A percentile compares a stretch with the other conserved stretches of the same genome.
These are phyloP conservation scores for Sebastolobus altivelis DNA, from an alignment of 2,797 vertebrate species.

Conservation along the genomic window DNA sequence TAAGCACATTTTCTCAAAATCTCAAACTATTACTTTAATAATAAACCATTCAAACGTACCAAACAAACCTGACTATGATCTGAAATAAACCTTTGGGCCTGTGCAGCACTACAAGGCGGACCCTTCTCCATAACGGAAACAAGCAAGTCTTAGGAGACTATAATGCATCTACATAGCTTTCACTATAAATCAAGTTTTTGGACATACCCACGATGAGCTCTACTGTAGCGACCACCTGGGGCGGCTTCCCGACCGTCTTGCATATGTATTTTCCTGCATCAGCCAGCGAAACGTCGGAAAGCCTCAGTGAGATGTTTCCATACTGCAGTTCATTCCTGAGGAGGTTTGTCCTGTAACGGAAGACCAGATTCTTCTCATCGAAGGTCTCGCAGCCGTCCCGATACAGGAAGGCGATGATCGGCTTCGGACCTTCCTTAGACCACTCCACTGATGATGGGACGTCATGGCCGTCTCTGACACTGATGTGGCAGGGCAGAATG, in stretches of 20 bases:
- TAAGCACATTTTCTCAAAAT: too few species aligned
- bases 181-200: rapidly evolving
- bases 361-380: conserved; percentile 1
- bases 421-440: neutral
- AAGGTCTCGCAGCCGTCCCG: conserved; percentile 29
- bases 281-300: neutral
- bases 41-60: too few species aligned
- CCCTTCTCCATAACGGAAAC: too few species aligned
- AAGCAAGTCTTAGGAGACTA: neutral
- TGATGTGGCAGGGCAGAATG: conserved; percentile 27
- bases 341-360: conserved; percentile 31
- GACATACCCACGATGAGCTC: conserved; percentile 45
- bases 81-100: neutral
- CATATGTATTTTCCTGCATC: conserved; percentile 39
- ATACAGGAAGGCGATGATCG: conserved; percentile 14
- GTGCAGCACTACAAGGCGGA: neutral
- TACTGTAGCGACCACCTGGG: rapidly evolving
- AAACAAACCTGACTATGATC: too few species aligned
- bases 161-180: neutral
- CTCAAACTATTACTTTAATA: too few species aligned
- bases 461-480: rapidly evolving
- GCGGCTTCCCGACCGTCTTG: rapidly evolving
- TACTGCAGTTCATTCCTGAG: neutral
- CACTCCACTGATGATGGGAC: conserved; percentile 35
- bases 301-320: conserved; percentile 38